Base-by-base conservation (phyloP, 2,797 vertebrate genomes). In the Artibeus jamaicensis region DNA sequence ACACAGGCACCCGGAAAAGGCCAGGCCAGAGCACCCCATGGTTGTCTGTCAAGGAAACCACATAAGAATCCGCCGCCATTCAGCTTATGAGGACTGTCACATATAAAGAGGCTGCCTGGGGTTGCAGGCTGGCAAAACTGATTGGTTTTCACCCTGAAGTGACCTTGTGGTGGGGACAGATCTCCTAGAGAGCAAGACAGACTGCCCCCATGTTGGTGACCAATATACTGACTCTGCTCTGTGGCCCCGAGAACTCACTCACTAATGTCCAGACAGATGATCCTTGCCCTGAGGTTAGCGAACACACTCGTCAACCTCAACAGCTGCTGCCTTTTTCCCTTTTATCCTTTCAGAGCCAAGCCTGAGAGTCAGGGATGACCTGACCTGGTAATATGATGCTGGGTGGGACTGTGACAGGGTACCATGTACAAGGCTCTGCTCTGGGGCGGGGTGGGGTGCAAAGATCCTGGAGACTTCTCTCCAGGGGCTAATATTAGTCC, bases 61-160 rank as follows among this genome's bases (percentile, higher is more conserved):
- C 0, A 5, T 21, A 26, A 26, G 46, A 37, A 34, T 12, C 32
- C 14, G 73, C 16, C 65, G 48, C 32, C 3, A 0, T 48, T 1
- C 0, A 0, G 53, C 7, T 0, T 5, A 10, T 14, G 12, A 21
- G 34, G 29, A 10, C 73, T 37, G 22, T 73, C 16, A 11, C 0
- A 10, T 89, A 50, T 42, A 37, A 48, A 32, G 81, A 14, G 32
- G 37, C 48, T 5, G 0, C 62, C 39, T 5, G 7, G 77, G 67
- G 18, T 46, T 3, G 0, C 32, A 3, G 86, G 26, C 1, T 0
- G 32, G 46, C 67, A 34, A 4, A 42, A 9, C 3, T 0, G 29
- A 37, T 55, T 15, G 55, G 9, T 67, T 55, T 50, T 37, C 24
- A 65, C 48, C 0, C 0, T n/a, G 34, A 29, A 26, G 29, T 95